Evolutionary conservation across 2,888 invertebrate species (phyloP).

Genomic region (Zygogramma bicolorata): DNA sequence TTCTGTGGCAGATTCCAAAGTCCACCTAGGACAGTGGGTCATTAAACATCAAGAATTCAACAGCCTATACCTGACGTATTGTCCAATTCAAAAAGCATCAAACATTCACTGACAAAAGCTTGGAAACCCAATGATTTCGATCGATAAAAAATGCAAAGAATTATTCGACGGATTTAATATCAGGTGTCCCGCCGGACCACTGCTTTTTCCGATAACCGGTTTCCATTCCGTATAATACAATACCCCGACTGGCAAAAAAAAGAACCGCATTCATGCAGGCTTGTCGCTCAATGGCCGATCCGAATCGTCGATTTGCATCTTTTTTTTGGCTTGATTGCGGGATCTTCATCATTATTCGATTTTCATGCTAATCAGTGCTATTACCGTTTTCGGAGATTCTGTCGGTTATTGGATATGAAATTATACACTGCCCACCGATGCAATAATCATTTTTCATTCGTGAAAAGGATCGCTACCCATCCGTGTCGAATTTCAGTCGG

Average conservation of each 20-base stretch:
- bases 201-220: conserved; percentile 34
- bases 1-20: too few relatives aligned
- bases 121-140: too few relatives aligned
- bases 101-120: too few relatives aligned
- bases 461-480: not conserved
- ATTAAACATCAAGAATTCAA: too few relatives aligned
- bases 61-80: too few relatives aligned
- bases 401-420: conserved; percentile 23
- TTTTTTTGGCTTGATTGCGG: conserved; percentile 32
- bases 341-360: conserved; percentile 36
- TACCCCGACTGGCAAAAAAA: conserved; percentile 27
- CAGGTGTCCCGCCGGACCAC: conserved; percentile 25
- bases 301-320: conserved; percentile 37
- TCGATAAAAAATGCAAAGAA: too few relatives aligned
- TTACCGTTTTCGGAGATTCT: conserved; percentile 28
- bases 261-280: conserved; percentile 34
- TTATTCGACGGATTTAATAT: not conserved
- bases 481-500: not conserved
- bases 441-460: conserved; percentile 22
- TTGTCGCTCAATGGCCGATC: conserved; percentile 36
- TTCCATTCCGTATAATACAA: conserved; percentile 36
- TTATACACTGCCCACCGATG: conserved; percentile 14
- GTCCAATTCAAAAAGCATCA: too few relatives aligned
- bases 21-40: too few relatives aligned
- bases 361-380: conserved; percentile 41